These are phyloP conservation scores for Menidia menidia DNA, from an alignment of 2,797 vertebrate genomes.

Conservation along the genomic window DNA sequence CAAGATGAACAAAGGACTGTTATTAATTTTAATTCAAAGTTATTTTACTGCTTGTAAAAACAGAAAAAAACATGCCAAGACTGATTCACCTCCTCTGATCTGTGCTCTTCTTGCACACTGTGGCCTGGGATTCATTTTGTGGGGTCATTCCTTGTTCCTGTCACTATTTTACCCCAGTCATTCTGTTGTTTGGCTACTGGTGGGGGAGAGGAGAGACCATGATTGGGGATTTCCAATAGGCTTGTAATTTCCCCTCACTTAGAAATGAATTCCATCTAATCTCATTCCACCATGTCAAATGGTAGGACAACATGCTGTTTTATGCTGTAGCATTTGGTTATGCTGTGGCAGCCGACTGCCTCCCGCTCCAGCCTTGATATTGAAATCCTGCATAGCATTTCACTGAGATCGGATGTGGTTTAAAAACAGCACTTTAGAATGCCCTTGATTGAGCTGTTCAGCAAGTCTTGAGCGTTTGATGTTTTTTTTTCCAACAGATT, in stretches of 20 bases:
- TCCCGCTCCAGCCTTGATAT: conserved; percentile 82
- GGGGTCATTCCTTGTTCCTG: conserved; percentile 84
- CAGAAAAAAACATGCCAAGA: neutral
- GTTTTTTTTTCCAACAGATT: conserved; percentile 67
- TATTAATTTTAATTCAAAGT: neutral
- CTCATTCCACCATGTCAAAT: conserved; percentile 87
- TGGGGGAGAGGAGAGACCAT: conserved; percentile 59
- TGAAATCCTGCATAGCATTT: conserved; percentile 83
- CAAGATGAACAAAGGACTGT: neutral
- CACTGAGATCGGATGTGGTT: conserved; percentile 82
- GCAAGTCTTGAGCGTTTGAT: conserved; percentile 75
- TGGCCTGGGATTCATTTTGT: conserved; percentile 71
- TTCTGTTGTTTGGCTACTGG: conserved; percentile 67
- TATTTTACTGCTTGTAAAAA: conserved; percentile 11
- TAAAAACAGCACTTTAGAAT: conserved; percentile 85
- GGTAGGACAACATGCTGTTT: conserved; percentile 83
- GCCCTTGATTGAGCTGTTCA: conserved; percentile 85
- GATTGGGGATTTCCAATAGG: conserved; percentile 65
- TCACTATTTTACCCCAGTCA: conserved; percentile 81
- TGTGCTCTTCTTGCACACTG: conserved; percentile 50
- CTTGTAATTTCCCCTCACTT: conserved; percentile 86
- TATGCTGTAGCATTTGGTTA: conserved; percentile 87
- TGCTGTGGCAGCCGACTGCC: conserved; percentile 81
- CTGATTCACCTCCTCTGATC: conserved; percentile 75
- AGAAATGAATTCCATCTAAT: conserved; percentile 88